A percentile compares a stretch with the other conserved stretches of the same genome.
These are phyloP conservation scores for Antheraea assamensis DNA, from an alignment of 2,888 invertebrate species.

Conservation along the genomic window DNA sequence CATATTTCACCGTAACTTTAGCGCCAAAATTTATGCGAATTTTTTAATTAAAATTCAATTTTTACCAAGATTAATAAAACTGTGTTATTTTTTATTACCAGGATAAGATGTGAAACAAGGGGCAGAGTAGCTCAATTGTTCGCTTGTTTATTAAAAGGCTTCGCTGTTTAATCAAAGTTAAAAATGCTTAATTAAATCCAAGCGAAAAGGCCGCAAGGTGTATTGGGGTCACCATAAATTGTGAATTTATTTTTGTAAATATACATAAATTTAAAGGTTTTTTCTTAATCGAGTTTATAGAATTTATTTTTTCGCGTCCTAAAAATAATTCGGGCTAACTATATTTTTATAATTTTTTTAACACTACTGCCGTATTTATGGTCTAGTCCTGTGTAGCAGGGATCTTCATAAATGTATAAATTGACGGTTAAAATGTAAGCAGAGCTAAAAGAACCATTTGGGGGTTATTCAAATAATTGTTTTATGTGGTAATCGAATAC, in stretches of 20 bases:
- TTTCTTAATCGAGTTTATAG: too few relatives aligned
- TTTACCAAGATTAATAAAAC: background rate
- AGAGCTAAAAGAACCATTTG: too few relatives aligned
- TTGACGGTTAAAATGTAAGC: too few relatives aligned
- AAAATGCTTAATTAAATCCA: constrained; percentile 68
- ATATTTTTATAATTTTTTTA: too few relatives aligned
- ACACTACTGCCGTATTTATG: too few relatives aligned
- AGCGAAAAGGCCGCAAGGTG: constrained; percentile 47
- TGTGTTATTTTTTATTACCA: constrained; percentile 20
- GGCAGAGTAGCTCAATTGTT: constrained; percentile 24
- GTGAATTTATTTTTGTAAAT: background rate
- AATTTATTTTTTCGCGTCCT: too few relatives aligned
- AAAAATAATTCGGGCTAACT: too few relatives aligned
- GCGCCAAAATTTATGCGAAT: background rate
- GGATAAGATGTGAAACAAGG: constrained; percentile 22
- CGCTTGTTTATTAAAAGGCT: constrained; percentile 53
- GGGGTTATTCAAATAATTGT: too few relatives aligned
- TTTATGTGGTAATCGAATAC: too few relatives aligned
- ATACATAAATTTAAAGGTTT: background rate
- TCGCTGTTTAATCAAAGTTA: constrained; percentile 59
- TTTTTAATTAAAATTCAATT: background rate
- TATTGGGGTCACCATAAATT: constrained; percentile 30
- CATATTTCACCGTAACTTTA: background rate
- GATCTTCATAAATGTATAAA: too few relatives aligned
- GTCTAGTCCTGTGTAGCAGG: too few relatives aligned